Evolutionary conservation across 2,113 vertebrate species (phyloP), one percentile per base, ranked within the genome.

Genomic region (Tragulus kanchil): DNA sequence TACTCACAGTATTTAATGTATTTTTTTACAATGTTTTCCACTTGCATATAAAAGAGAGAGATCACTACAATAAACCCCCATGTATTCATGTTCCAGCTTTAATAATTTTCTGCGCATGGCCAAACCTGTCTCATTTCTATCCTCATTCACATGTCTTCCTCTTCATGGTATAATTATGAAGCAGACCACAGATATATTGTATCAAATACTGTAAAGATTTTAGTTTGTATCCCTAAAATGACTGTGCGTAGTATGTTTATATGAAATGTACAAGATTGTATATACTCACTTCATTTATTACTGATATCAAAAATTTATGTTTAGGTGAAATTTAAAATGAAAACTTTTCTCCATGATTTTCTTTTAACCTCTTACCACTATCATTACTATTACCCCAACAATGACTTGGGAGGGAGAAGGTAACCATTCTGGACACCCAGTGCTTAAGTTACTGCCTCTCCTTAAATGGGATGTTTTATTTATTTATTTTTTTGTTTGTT

Each of bases 161-260:
- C 8, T 7, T 52, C 58, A 2, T 11, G 17, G 0, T 45, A 15
- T 42, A 59, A 93, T 90, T 90, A 85, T 85, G n/a, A 96, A 94
- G 21, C n/a, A 85, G 78, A 58, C 61, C 23, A 14, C 50, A 82
- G 73, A 25, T 84, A 73, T 31, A 59, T 11, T 79, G 61, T n/a
- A 85, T 83, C 81, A 95, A 90, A 85, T 89, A 77, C 65, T 8
- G 1, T 78, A 90, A 89, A 93, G 92, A 94, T 93, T 93, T 86
- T 77, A 77, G 67, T 23, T 85, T 62, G 26, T 48, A 81, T 45
- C 54, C 58, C 52, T 82, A 69, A 90, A 17, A 88, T 89, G 62
- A 5, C 9, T 25, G 31, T 25, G n/a, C 17, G 87, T 15, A 81
- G 48, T 93, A 48, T 75, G n/a, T 64, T 88, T 79, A 50, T 52